Percentiles rank a stretch among this genome's conserved stretches.
Evolutionary conservation across 2,113 vertebrate species (phyloP).

Genomic region (Daubentonia madagascariensis): DNA sequence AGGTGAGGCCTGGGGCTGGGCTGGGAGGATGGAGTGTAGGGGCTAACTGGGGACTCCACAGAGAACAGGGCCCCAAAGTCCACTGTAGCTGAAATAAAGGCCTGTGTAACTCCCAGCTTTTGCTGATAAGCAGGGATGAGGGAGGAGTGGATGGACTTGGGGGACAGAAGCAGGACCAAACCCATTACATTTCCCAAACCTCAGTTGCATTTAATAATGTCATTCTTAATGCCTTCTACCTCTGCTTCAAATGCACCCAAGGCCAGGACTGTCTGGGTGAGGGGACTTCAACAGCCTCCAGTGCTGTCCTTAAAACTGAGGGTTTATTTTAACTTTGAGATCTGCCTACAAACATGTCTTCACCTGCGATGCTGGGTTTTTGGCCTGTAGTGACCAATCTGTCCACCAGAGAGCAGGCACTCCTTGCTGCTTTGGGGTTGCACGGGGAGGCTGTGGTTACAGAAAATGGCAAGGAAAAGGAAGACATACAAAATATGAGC

Average conservation of each 20-base stretch:
- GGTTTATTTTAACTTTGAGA: not conserved
- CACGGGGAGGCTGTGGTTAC: not conserved
- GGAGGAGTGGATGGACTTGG: not conserved
- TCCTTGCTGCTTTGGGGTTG: not conserved
- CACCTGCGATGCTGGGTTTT: not conserved
- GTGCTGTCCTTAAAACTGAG: not conserved
- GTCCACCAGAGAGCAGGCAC: constrained; percentile 50
- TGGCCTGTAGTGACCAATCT: not conserved
- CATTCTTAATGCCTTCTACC: not conserved
- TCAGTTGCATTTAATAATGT: not conserved
- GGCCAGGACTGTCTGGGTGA: not conserved
- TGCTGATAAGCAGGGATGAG: not conserved
- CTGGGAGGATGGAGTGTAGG: not conserved
- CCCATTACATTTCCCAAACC: not conserved
- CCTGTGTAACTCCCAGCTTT: not conserved
- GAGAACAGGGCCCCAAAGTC: constrained; percentile 48
- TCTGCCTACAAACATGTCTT: not conserved
- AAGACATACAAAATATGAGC: constrained; percentile 24
- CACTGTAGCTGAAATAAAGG: not conserved
- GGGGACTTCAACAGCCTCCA: not conserved
- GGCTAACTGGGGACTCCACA: not conserved
- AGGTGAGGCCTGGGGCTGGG: constrained; percentile 84
- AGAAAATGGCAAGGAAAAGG: not conserved
- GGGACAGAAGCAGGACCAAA: not conserved
- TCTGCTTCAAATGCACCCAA: not conserved